A percentile compares a stretch with the other conserved stretches of the same genome.
Evolutionary conservation across 1,140 invertebrate genomes (phyloP).

Genomic region (Drosophila paulistorum): DNA sequence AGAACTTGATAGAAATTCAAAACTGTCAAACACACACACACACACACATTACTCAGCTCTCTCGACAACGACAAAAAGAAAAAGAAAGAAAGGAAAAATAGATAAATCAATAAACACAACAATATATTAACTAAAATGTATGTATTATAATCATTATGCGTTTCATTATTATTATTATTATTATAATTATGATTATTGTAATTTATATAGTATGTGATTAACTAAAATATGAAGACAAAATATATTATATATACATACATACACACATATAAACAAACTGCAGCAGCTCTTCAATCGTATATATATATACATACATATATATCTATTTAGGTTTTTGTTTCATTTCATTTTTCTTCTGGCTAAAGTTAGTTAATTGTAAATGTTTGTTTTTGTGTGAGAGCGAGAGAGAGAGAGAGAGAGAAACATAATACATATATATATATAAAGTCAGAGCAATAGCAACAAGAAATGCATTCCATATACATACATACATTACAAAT

Average conservation of each 20-base stretch:
- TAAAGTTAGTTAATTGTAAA: slow-evolving; percentile 5
- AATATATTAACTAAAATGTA: slow-evolving; percentile 5
- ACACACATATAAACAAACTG: background rate
- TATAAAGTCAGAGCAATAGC: background rate
- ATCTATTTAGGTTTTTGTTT: background rate
- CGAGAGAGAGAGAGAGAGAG: background rate
- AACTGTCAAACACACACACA: slow-evolving; percentile 16
- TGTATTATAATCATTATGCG: slow-evolving; percentile 9
- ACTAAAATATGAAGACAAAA: background rate
- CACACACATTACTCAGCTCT: slow-evolving; percentile 7
- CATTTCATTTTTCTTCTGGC: background rate
- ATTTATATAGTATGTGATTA: background rate
- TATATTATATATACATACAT: background rate
- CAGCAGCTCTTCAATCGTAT: slow-evolving; percentile 2
- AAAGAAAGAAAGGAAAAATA: background rate
- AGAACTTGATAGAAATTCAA: slow-evolving; percentile 24
- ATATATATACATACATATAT: background rate
- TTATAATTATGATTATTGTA: slow-evolving; percentile 2
- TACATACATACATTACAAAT: slow-evolving; percentile 21
- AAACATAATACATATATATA: background rate
- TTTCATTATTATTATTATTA: slow-evolving; percentile 6
- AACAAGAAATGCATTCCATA: slow-evolving; percentile 22
- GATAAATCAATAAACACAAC: slow-evolving; percentile 2
- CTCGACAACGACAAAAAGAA: background rate
- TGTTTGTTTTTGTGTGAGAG: background rate